phyloP scores from a whole-genome alignment of 2,888 invertebrate species.

The Cancer borealis region DNA sequence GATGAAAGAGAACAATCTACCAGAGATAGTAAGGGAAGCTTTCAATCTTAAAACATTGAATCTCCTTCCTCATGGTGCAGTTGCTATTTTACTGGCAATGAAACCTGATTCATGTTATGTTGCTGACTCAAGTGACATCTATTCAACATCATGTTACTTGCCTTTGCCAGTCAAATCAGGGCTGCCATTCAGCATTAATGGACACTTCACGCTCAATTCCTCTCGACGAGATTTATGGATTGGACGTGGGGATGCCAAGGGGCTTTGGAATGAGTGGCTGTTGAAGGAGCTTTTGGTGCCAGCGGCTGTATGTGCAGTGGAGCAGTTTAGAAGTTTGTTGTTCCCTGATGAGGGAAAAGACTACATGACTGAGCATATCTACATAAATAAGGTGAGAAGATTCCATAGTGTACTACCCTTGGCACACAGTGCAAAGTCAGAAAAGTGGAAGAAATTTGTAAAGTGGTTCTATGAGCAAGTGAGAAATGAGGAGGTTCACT shows the following conservation, averaged over 20 bases:
- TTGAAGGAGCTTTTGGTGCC: conserved; percentile 61
- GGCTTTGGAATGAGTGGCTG: conserved; percentile 61
- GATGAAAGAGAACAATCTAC: conserved; percentile 35
- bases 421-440: background rate
- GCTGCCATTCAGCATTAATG: conserved; percentile 66
- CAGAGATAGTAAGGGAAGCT: conserved; percentile 35
- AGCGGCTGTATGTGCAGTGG: conserved; percentile 45
- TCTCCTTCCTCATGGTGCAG: conserved; percentile 60
- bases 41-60: conserved; percentile 23
- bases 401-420: conserved; percentile 11
- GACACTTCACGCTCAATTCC: conserved; percentile 57
- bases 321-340: background rate
- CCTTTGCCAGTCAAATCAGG: conserved; percentile 56
- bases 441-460: conserved; percentile 23
- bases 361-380: background rate
- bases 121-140: background rate
- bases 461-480: conserved; percentile 59
- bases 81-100: conserved; percentile 44
- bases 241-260: conserved; percentile 43
- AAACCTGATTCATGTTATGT: background rate
- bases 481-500: background rate
- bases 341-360: background rate
- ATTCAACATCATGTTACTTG: conserved; percentile 61
- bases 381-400: background rate
- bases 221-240: conserved; percentile 60